Evolutionary conservation across 92 coral and sea anemone species (phyloP).

Genomic region (Phymanthus crucifer): DNA sequence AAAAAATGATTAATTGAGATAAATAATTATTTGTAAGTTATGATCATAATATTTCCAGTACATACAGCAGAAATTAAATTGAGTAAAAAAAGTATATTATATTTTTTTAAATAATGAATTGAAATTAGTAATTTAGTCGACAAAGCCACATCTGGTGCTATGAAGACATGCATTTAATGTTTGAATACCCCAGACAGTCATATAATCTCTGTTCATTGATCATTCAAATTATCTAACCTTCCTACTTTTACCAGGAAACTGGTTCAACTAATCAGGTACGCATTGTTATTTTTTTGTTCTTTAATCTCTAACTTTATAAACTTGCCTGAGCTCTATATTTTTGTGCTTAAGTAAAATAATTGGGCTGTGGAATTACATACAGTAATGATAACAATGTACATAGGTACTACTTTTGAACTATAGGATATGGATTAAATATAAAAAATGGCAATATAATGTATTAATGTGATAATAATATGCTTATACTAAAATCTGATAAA

Average conservation of each 20-base stretch:
- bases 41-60: too few relatives aligned
- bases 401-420: neutral
- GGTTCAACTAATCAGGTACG: conserved; percentile 33
- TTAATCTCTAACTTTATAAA: conserved; percentile 4
- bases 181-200: neutral
- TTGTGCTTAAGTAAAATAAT: too few relatives aligned
- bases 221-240: conserved; percentile 9
- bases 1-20: too few relatives aligned
- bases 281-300: neutral
- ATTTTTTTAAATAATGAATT: too few relatives aligned
- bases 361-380: too few relatives aligned
- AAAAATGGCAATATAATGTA: too few relatives aligned
- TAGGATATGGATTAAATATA: neutral
- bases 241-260: conserved; percentile 33
- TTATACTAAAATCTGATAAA: neutral
- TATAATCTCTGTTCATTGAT: conserved; percentile 7
- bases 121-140: too few relatives aligned
- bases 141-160: neutral
- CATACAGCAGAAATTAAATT: too few relatives aligned
- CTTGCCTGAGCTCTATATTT: neutral
- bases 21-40: too few relatives aligned
- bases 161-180: neutral
- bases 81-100: too few relatives aligned
- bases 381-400: too few relatives aligned
- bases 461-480: too few relatives aligned